Evolutionary conservation across 2,888 invertebrate genomes (phyloP).

Genomic region (Calephelis perditalis): DNA sequence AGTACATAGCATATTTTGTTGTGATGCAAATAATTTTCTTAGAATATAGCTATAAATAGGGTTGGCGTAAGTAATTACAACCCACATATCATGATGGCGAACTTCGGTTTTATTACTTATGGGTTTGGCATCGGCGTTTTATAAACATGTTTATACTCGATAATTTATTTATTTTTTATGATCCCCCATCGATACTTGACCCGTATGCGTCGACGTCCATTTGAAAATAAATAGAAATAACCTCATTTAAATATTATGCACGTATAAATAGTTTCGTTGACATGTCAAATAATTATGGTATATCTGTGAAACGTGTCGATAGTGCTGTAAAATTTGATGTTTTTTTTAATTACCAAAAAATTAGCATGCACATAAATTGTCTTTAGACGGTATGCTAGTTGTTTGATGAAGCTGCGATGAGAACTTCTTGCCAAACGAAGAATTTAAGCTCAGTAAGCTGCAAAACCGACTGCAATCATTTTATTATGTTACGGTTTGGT

Average conservation of each 20-base stretch:
- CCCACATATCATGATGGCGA: conserved; percentile 17
- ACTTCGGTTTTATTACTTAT: conserved; percentile 15
- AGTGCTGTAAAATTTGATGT: too few species aligned
- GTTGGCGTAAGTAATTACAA: conserved; percentile 23
- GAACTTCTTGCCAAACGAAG: too few species aligned
- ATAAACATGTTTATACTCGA: conserved; percentile 12
- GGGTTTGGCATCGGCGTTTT: conserved; percentile 9
- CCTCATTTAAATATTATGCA: too few species aligned
- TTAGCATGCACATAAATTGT: too few species aligned
- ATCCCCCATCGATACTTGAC: not conserved
- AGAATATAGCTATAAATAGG: conserved; percentile 25
- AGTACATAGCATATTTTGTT: conserved; percentile 3
- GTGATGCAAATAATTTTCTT: conserved; percentile 5
- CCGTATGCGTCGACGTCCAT: not conserved
- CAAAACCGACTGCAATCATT: too few species aligned
- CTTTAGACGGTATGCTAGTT: too few species aligned
- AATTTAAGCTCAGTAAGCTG: too few species aligned
- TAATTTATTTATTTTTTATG: conserved; percentile 12
- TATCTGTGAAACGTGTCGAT: too few species aligned
- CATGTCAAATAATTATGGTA: not conserved
- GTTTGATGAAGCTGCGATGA: too few species aligned
- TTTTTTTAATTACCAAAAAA: too few species aligned
- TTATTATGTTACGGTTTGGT: too few species aligned
- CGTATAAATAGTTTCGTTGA: not conserved
- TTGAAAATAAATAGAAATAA: not conserved